Conservation (phyloP, 2,888 invertebrate species). For the Petrolisthes cinctipes region DNA sequence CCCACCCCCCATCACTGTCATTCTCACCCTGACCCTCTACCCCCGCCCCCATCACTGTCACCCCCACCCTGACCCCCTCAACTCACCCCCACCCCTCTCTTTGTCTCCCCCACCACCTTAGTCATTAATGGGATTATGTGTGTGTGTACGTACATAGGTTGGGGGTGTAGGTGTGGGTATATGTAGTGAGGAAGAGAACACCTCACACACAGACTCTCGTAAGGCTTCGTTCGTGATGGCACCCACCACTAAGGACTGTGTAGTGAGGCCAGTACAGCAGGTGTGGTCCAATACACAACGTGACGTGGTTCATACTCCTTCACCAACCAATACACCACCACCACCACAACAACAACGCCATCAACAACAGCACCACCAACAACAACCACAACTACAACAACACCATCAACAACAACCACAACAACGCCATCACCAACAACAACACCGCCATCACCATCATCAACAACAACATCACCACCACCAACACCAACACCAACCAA, state of each 20-base stretch:
- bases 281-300: background rate
- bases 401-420: background rate
- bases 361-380: background rate
- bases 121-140: no score
- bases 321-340: background rate
- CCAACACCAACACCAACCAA: background rate
- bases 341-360: background rate
- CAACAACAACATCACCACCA: background rate
- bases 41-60: background rate
- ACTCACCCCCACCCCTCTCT: background rate
- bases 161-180: no score
- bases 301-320: background rate
- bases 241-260: background rate
- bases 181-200: no score
- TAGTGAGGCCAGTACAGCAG: background rate
- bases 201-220: no score
- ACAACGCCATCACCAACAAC: background rate
- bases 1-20: no score
- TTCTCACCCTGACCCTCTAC: background rate
- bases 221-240: no score
- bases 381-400: background rate
- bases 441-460: background rate
- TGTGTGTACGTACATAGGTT: no score
- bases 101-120: no score
- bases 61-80: background rate